These are phyloP conservation scores for Drosophila cognata DNA, from an alignment of 2,888 invertebrate species.

Conservation along the genomic window DNA sequence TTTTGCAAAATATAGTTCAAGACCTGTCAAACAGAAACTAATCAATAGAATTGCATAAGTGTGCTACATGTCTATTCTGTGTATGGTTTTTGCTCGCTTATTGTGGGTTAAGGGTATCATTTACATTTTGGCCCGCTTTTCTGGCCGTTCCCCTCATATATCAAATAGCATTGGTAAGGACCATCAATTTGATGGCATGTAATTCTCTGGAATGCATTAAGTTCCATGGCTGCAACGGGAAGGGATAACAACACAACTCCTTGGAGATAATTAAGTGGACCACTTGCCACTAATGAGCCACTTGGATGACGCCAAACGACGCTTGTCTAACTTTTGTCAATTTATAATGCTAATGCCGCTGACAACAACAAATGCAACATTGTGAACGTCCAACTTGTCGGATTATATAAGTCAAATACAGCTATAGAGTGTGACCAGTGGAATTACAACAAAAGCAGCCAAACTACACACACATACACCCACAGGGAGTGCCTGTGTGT, in stretches of 20 bases:
- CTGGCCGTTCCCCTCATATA: not conserved
- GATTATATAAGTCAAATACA: conserved; percentile 53
- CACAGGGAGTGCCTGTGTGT: not conserved
- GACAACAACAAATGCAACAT: conserved; percentile 31
- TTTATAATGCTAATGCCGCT: conserved; percentile 70
- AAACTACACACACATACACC: conserved; percentile 25
- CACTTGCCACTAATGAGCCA: conserved; percentile 57
- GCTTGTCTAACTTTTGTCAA: conserved; percentile 57
- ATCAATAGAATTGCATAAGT: not conserved
- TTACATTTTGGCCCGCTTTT: not conserved
- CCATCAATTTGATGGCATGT: not conserved
- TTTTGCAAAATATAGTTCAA: not conserved
- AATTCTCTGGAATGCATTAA: conserved; percentile 5
- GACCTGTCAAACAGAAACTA: not conserved
- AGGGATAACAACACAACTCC: conserved; percentile 41
- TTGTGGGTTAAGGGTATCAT: not conserved
- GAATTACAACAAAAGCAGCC: conserved; percentile 61
- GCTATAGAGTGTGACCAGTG: conserved; percentile 42
- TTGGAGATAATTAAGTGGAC: conserved; percentile 56
- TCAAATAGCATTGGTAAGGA: not conserved
- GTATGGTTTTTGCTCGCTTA: not conserved
- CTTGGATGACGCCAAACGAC: conserved; percentile 9
- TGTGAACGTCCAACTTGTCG: conserved; percentile 39
- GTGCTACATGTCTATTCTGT: not conserved
- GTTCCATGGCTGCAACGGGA: not conserved